phyloP scores from a whole-genome alignment of 2,113 vertebrate species.

The Hassar affinis region DNA sequence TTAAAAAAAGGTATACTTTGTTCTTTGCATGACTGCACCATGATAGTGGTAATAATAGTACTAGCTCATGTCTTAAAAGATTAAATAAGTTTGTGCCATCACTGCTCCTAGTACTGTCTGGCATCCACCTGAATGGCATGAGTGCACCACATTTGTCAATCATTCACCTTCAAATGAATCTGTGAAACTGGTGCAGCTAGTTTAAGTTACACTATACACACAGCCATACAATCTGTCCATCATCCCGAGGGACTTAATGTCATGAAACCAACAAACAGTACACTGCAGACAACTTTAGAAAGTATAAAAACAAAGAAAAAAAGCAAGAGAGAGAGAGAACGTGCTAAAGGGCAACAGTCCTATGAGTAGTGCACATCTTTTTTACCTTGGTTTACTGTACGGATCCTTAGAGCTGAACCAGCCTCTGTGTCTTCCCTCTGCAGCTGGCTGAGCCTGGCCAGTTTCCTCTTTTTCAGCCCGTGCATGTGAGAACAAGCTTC shows the following conservation, averaged over 20 bases:
- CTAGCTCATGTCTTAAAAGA: not conserved
- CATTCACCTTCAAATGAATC: no score
- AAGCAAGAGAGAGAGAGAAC: not conserved
- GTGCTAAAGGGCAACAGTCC: constrained; percentile 37
- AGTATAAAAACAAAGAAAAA: not conserved
- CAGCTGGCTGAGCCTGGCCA: constrained; percentile 51
- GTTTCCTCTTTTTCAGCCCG: constrained; percentile 63
- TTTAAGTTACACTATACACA: constrained; percentile 8
- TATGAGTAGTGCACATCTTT: constrained; percentile 64
- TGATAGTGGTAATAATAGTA: no score
- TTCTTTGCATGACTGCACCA: no score
- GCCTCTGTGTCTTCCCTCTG: constrained; percentile 76
- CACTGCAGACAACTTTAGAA: not conserved
- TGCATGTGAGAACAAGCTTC: constrained; percentile 75
- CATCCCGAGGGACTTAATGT: constrained; percentile 14
- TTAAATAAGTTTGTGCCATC: not conserved
- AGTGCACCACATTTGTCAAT: not conserved
- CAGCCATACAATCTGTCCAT: constrained; percentile 5
- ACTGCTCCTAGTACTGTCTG: not conserved
- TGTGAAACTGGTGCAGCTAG: no score
- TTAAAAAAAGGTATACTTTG: no score
- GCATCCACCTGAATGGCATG: not conserved
- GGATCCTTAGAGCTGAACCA: constrained; percentile 87
- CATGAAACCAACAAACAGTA: constrained; percentile 14
- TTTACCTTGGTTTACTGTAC: constrained; percentile 88